Evolutionary conservation across 2,888 invertebrate genomes (phyloP).

Genomic region (Frankliniella intonsa): DNA sequence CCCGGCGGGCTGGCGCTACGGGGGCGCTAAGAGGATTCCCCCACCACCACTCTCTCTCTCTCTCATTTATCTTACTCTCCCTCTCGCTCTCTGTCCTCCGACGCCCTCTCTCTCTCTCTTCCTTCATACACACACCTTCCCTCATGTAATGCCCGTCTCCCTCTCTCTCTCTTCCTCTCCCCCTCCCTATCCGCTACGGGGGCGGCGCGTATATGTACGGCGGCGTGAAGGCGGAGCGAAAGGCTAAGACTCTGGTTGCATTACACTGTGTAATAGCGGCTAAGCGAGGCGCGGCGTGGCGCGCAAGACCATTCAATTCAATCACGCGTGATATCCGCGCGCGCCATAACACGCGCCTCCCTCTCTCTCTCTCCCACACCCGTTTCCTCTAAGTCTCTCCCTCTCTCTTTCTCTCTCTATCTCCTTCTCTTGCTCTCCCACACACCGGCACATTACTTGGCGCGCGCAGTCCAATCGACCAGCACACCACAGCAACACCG

Average conservation of each 20-base stretch:
- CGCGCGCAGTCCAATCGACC: too few relatives aligned
- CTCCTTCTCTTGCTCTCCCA: neutral
- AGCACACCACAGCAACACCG: too few relatives aligned
- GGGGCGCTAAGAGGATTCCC: slow-evolving; percentile 20
- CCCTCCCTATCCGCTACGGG: neutral
- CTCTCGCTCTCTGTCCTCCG: neutral
- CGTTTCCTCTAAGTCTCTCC: neutral
- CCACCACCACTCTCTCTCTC: neutral
- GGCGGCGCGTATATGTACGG: neutral
- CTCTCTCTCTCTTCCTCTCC: neutral
- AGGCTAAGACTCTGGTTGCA: neutral
- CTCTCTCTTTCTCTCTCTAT: neutral
- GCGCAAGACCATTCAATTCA: neutral
- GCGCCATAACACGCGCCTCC: neutral
- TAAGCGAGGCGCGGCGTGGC: neutral
- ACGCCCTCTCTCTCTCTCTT: too few relatives aligned
- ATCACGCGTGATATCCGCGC: too few relatives aligned
- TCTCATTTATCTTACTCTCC: neutral
- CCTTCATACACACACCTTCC: too few relatives aligned
- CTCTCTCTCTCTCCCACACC: neutral
- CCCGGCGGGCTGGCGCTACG: neutral
- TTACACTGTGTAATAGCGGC: neutral
- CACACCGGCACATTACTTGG: neutral
- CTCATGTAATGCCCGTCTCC: neutral
- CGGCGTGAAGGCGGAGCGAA: neutral